A percentile compares a stretch with the other conserved stretches of the same genome.
phyloP scores from a whole-genome alignment of 2,888 invertebrate species.

The Eupithecia subfuscata region DNA sequence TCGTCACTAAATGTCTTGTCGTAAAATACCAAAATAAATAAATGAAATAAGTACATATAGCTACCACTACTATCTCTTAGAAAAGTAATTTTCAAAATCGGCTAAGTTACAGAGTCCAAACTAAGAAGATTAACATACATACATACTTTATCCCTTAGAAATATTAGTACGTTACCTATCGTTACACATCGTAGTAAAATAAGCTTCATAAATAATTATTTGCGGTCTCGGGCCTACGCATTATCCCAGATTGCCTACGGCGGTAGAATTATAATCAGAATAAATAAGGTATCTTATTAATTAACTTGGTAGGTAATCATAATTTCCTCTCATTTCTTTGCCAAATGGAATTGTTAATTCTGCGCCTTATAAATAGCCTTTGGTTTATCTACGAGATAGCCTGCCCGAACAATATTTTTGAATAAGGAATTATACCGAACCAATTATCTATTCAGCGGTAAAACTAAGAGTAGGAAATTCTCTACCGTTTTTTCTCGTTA shows the following conservation, averaged over 20 bases:
- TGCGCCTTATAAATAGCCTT: neutral
- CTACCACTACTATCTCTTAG: too few relatives aligned
- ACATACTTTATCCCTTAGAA: too few relatives aligned
- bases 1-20: too few relatives aligned
- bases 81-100: too few relatives aligned
- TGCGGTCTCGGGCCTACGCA: neutral
- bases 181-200: too few relatives aligned
- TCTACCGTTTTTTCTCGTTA: neutral
- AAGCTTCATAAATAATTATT: neutral
- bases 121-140: neutral
- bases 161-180: neutral
- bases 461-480: neutral
- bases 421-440: too few relatives aligned
- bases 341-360: neutral
- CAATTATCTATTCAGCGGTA: too few relatives aligned
- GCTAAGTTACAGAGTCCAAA: neutral
- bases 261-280: neutral
- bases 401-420: neutral
- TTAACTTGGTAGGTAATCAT: neutral
- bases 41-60: too few relatives aligned
- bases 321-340: neutral
- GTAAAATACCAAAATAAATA: too few relatives aligned
- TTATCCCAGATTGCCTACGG: neutral
- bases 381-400: neutral
- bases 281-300: constrained; percentile 4